Conservation (phyloP, 2,797 vertebrate genomes). For the Pachyuromys duprasi region DNA sequence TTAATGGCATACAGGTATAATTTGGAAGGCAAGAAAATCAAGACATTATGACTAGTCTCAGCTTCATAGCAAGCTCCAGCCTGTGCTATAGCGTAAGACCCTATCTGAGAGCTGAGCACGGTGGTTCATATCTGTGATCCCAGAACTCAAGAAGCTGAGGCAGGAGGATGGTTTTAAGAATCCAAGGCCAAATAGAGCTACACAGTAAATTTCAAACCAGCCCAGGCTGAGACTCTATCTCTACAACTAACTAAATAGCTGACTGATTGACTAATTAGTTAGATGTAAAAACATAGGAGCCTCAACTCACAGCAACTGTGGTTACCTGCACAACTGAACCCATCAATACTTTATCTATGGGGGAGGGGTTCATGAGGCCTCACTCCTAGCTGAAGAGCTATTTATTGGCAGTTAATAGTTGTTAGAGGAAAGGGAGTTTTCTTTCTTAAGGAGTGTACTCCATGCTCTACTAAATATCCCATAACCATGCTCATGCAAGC, state of each 20-base stretch:
- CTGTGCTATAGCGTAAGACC: not conserved
- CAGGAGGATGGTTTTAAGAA: not conserved
- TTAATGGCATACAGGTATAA: not conserved
- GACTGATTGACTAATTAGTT: not conserved
- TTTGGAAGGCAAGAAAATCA: not conserved
- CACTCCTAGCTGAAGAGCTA: not conserved
- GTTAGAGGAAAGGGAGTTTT: not conserved
- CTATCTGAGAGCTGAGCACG: not conserved
- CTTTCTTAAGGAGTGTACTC: not conserved
- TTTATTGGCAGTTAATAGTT: not conserved
- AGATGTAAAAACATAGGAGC: not conserved
- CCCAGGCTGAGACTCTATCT: not conserved
- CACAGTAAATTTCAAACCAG: not conserved
- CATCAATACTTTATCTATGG: not conserved
- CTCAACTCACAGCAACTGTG: not conserved
- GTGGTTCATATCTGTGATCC: not conserved
- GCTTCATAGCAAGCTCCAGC: not conserved
- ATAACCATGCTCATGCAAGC: not conserved
- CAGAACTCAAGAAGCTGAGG: not conserved
- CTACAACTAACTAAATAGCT: not conserved
- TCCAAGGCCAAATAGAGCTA: not conserved
- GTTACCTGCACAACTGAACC: not conserved
- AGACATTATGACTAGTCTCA: not conserved
- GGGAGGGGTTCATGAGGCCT: too few relatives aligned
- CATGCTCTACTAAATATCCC: not conserved